Base-by-base conservation (phyloP, 2,888 invertebrate species). In the Agelastica alni region DNA sequence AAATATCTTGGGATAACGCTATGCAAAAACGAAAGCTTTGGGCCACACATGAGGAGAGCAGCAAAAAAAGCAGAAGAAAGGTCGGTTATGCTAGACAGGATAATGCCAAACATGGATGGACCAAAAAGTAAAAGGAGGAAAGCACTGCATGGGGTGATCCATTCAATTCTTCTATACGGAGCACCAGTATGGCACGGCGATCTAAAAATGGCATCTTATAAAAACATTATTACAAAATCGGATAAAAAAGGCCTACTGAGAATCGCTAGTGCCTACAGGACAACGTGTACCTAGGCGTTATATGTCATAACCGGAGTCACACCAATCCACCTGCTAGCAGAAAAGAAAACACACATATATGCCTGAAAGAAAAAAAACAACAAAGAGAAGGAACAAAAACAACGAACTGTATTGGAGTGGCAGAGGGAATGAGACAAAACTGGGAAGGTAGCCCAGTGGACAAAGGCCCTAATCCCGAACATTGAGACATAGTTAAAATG, bases 61-160 rank as follows among this genome's bases (percentile, higher is more conserved):
- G 4, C 12, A 22, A n/a, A 12, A 4, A 52, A 41, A 12, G 45
- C 43, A 6, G 53, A 55, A 12, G 22, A 34, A 9, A 53, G n/a
- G 28, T 31, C 22, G 13, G 17, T 30, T 1, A 34, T 34, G 1
- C 34, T 59, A 4, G 7, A 6, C 1, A 12, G 45, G 18, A 5
- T 62, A 6, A 52, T 56, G 53, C 54, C 59, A 4, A 59, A 61
- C 9, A 46, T 56, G 9, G 51, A 42, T 9, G 58, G 59, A 2
- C 59, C 56, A 0, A n/a, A n/a, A n/a, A n/a, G n/a, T n/a, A n/a
- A n/a, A n/a, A n/a, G n/a, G n/a, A n/a, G n/a, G n/a, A n/a, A n/a
- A n/a, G n/a, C n/a, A n/a, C n/a, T n/a, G n/a, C n/a, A n/a, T n/a
- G n/a, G n/a, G 28, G 28, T 28, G 1, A 10, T 28, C 1, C 3